phyloP scores from a whole-genome alignment of 2,113 vertebrate genomes.

The Sprattus sprattus region DNA sequence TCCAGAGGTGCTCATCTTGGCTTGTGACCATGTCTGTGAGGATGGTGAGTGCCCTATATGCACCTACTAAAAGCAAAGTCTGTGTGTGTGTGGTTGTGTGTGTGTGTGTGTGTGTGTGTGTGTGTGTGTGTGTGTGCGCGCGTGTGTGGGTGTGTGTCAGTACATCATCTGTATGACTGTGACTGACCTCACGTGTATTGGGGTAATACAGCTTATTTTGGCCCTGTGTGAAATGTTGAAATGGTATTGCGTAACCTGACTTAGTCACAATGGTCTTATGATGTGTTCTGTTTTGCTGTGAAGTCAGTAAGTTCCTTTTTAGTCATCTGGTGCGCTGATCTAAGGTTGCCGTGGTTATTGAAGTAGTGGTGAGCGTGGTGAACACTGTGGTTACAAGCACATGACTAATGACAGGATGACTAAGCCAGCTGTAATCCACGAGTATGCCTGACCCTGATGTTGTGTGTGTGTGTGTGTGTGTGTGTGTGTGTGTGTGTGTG shows the following conservation, averaged over 20 bases:
- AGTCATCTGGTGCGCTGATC: background rate
- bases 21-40: conserved; percentile 88
- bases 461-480: background rate
- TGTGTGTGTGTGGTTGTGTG: background rate
- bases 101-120: background rate
- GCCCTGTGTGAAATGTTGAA: background rate
- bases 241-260: background rate
- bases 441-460: background rate
- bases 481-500: conserved; percentile 5
- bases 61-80: background rate
- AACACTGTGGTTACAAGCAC: background rate
- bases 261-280: background rate
- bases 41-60: conserved; percentile 70
- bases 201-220: background rate
- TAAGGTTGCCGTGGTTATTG: background rate
- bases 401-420: background rate
- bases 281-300: background rate
- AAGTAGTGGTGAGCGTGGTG: background rate
- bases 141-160: background rate
- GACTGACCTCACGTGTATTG: background rate
- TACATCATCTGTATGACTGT: background rate
- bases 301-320: background rate
- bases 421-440: background rate
- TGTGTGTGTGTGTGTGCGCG: conserved; percentile 3
- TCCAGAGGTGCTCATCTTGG: conserved; percentile 93